These are phyloP conservation scores for Cacajao melanocephalus DNA, from an alignment of 2,797 vertebrate genomes.

Conservation along the genomic window DNA sequence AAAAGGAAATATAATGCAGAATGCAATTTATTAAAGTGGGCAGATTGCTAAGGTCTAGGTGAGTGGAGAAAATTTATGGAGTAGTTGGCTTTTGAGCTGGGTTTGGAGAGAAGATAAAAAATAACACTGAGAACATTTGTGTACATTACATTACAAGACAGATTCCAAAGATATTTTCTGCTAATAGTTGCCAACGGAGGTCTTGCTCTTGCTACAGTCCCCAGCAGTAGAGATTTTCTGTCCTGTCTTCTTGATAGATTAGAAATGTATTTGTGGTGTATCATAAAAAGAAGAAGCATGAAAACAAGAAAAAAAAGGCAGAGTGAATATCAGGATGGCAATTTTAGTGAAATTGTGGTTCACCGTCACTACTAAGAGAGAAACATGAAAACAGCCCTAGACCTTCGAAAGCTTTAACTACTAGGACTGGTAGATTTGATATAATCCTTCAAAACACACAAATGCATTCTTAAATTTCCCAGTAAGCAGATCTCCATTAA, in stretches of 20 bases:
- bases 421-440: accelerated
- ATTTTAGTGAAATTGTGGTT: not conserved
- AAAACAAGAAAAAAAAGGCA: not conserved
- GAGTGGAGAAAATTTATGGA: not conserved
- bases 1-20: not conserved
- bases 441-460: not conserved
- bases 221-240: not conserved
- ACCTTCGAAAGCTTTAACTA: not conserved
- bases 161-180: not conserved
- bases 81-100: not conserved
- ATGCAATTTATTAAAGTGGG: not conserved
- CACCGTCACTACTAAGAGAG: not conserved
- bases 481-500: not conserved
- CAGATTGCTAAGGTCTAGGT: not conserved
- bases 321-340: not conserved
- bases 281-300: not conserved
- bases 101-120: not conserved
- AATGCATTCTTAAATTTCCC: not conserved
- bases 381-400: not conserved
- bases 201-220: not conserved
- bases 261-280: not conserved
- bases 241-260: not conserved
- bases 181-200: not conserved
- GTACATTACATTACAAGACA: not conserved
- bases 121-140: not conserved